Evolutionary conservation across 2,888 invertebrate species (phyloP).

Genomic region (Parascotia fuliginaria): DNA sequence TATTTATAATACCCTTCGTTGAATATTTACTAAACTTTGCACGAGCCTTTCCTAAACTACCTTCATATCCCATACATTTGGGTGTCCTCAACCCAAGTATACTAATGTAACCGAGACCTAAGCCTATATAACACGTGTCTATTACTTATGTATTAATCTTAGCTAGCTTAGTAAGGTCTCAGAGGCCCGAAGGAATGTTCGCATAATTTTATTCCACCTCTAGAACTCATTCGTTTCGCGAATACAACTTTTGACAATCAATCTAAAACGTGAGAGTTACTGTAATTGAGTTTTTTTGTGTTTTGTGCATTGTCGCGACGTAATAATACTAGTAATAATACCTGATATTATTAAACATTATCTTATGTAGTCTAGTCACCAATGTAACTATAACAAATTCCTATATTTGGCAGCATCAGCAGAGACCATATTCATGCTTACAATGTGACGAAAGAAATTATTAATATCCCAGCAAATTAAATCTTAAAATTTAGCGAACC

Average conservation of each 20-base stretch:
- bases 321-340: background rate
- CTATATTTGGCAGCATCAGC: no score
- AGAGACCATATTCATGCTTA: no score
- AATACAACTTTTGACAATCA: slow-evolving; percentile 59
- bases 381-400: no score
- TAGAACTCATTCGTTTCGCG: slow-evolving; percentile 34
- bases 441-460: no score
- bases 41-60: slow-evolving; percentile 13
- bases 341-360: no score
- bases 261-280: slow-evolving; percentile 51
- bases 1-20: slow-evolving; percentile 20
- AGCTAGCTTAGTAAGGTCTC: slow-evolving; percentile 80
- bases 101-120: slow-evolving; percentile 40
- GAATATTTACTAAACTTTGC: slow-evolving; percentile 34
- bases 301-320: slow-evolving; percentile 16
- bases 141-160: slow-evolving; percentile 88
- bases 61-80: slow-evolving; percentile 1
- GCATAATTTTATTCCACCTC: slow-evolving; percentile 70
- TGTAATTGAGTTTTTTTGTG: slow-evolving; percentile 32
- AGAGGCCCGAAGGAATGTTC: slow-evolving; percentile 56
- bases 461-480: no score
- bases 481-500: background rate
- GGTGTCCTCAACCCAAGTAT: slow-evolving; percentile 16
- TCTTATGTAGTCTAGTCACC: no score
- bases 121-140: slow-evolving; percentile 67